Percentiles rank a stretch among this genome's conserved stretches.
Conservation (phyloP, 2,888 invertebrate species). For the Ophioninae sp. region DNA sequence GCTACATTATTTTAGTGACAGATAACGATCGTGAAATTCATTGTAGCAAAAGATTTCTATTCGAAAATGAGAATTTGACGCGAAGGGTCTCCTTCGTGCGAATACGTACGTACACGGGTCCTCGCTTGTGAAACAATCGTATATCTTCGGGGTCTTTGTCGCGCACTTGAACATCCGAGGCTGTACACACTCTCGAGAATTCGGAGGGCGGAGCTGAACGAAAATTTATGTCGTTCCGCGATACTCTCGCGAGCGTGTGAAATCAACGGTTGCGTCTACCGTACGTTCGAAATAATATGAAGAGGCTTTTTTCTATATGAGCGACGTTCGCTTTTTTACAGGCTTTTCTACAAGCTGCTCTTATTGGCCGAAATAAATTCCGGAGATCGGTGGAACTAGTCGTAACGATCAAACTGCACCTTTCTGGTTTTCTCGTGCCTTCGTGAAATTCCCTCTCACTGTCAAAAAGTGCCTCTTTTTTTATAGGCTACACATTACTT, state of each 20-base stretch:
- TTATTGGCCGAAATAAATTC: constrained; percentile 1
- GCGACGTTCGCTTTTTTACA: background rate
- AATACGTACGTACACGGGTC: too few species aligned
- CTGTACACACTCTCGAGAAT: constrained; percentile 10
- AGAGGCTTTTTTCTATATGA: background rate
- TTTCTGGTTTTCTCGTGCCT: background rate
- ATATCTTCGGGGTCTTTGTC: constrained; percentile 12
- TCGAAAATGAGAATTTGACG: too few species aligned
- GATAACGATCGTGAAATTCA: too few species aligned
- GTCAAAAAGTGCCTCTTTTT: too few species aligned
- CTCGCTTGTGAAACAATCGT: background rate
- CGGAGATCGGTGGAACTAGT: background rate
- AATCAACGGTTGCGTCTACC: constrained; percentile 10
- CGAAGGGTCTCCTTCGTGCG: too few species aligned
- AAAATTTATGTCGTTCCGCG: constrained; percentile 37
- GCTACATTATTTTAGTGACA: too few species aligned
- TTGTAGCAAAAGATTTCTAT: too few species aligned
- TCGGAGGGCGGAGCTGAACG: constrained; percentile 20
- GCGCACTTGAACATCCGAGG: background rate
- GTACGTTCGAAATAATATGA: background rate
- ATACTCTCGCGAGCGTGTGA: constrained; percentile 12
- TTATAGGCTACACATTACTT: too few species aligned
- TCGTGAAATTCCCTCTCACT: background rate
- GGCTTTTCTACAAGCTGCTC: background rate
- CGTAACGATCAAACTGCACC: background rate